Percentiles rank a stretch among this genome's conserved stretches.
phyloP scores from a whole-genome alignment of 2,888 invertebrate genomes.

The Apamea crenata region DNA sequence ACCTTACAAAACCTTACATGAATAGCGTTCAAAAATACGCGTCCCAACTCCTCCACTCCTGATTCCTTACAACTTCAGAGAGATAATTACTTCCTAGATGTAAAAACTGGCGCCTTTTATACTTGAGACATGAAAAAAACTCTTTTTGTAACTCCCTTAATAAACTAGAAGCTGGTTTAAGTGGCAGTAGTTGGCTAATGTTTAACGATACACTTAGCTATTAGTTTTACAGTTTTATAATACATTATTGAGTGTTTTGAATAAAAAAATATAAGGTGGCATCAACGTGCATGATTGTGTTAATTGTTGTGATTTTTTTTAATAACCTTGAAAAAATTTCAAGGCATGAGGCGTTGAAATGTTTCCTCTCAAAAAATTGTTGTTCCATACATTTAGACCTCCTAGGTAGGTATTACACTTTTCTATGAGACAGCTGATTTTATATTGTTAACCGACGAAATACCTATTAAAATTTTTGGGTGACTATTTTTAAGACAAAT shows the following conservation, averaged over 20 bases:
- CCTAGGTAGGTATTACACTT: too few relatives aligned
- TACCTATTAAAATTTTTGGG: too few relatives aligned
- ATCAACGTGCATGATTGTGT: too few relatives aligned
- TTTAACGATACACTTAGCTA: constrained; percentile 57
- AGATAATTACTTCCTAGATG: constrained; percentile 85
- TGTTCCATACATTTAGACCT: too few relatives aligned
- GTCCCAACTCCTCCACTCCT: constrained; percentile 70
- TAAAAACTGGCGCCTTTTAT: constrained; percentile 79
- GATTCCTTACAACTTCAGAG: constrained; percentile 79
- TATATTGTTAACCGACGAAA: too few relatives aligned
- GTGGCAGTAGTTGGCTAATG: constrained; percentile 59
- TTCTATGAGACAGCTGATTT: too few relatives aligned
- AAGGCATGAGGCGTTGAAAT: too few relatives aligned
- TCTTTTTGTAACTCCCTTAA: constrained; percentile 71
- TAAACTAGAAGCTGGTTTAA: constrained; percentile 57
- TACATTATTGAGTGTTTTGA: neutral
- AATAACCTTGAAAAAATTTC: too few relatives aligned
- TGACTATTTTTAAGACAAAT: too few relatives aligned
- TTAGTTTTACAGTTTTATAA: constrained; percentile 25
- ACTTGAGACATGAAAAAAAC: constrained; percentile 69
- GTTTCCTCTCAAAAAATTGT: too few relatives aligned
- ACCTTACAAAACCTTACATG: neutral
- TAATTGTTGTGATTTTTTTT: too few relatives aligned
- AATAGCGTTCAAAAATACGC: constrained; percentile 66
- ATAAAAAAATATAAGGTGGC: too few relatives aligned